Evolutionary conservation across 2,888 invertebrate species (phyloP).

Genomic region (Liodrosophila aerea): DNA sequence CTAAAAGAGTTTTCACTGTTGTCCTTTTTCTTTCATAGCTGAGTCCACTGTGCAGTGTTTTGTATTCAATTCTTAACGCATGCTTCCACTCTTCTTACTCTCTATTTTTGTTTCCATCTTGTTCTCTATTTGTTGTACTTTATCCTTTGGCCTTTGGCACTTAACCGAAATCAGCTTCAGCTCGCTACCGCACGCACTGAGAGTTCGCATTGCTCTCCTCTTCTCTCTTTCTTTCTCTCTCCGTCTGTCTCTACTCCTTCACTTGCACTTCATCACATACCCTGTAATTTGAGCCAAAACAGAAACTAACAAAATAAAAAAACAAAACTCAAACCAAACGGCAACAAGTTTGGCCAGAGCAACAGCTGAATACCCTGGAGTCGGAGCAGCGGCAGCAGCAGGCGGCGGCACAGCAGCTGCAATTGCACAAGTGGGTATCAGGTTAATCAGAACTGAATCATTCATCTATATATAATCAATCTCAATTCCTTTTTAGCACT

Average conservation of each 20-base stretch:
- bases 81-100: no score
- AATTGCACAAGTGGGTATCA: constrained; percentile 31
- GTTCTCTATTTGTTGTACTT: constrained; percentile 8
- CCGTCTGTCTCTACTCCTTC: constrained; percentile 5
- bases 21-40: no score
- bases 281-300: constrained; percentile 35
- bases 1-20: no score
- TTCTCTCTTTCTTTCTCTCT: not conserved
- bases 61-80: no score
- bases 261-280: constrained; percentile 14
- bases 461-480: not conserved
- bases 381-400: constrained; percentile 2
- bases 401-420: not conserved
- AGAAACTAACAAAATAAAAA: constrained; percentile 24
- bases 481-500: constrained; percentile 45
- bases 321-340: constrained; percentile 1
- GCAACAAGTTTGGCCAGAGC: constrained; percentile 88
- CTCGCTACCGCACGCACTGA: constrained; percentile 12
- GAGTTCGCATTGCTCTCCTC: constrained; percentile 8
- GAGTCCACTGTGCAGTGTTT: no score
- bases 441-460: no score
- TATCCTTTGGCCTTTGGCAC: not conserved
- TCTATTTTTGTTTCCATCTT: constrained; percentile 9
- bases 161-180: constrained; percentile 22
- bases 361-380: constrained; percentile 59